Evolutionary conservation across 2,113 vertebrate genomes (phyloP).

Genomic region (Xyrauchen texanus): DNA sequence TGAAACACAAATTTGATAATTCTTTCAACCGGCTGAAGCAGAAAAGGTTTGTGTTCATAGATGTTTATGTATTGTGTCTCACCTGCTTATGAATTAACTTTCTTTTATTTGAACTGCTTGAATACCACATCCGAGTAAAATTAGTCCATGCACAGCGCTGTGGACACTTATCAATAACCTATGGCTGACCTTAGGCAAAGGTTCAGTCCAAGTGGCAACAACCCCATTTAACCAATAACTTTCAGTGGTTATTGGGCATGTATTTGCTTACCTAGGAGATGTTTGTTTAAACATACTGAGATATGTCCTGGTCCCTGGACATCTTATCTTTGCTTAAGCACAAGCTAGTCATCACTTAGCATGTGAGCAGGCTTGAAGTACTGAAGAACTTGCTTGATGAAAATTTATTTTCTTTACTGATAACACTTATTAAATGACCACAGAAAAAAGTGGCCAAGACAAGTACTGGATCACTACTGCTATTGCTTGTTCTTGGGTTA

Average conservation of each 20-base stretch:
- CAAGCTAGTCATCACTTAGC: constrained; percentile 2
- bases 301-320: background rate
- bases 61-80: constrained; percentile 1
- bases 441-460: too few relatives aligned
- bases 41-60: background rate
- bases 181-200: background rate
- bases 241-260: background rate
- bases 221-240: too few relatives aligned
- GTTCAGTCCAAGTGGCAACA: too few relatives aligned
- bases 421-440: too few relatives aligned
- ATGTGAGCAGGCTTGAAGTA: background rate
- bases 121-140: background rate
- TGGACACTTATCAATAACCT: background rate
- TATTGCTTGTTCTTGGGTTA: too few relatives aligned
- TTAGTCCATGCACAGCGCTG: background rate
- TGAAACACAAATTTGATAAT: too few relatives aligned
- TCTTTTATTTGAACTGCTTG: background rate
- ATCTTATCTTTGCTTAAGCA: constrained; percentile 6
- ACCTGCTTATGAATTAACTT: background rate
- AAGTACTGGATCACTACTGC: too few relatives aligned
- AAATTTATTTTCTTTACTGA: background rate
- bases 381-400: background rate
- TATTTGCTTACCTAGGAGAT: constrained; percentile 24
- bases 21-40: too few relatives aligned
- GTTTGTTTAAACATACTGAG: constrained; percentile 10